A percentile compares a stretch with the other conserved stretches of the same genome.
Conservation (phyloP, 2,113 vertebrate species). For the Hemiprocne comata region DNA sequence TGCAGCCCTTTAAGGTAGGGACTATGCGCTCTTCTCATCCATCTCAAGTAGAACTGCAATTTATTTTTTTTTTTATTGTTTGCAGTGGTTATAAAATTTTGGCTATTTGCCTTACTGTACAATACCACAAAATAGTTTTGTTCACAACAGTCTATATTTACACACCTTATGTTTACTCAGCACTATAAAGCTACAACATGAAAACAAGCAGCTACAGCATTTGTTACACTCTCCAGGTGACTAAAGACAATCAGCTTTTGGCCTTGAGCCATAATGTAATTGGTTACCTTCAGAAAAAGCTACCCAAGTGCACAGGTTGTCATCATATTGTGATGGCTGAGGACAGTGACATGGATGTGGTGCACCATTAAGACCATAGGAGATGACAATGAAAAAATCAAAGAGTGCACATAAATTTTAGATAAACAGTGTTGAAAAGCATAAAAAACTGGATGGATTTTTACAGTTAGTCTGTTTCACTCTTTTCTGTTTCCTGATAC, state of each 20-base stretch:
- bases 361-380: not conserved
- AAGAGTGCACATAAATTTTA: not conserved
- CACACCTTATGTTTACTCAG: not conserved
- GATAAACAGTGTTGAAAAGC: not conserved
- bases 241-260: not conserved
- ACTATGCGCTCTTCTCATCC: not conserved
- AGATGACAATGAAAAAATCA: not conserved
- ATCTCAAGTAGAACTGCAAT: not conserved
- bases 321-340: not conserved
- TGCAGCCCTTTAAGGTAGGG: not conserved
- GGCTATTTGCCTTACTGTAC: not conserved
- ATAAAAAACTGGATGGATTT: not conserved
- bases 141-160: not conserved
- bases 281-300: not conserved
- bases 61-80: not conserved
- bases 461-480: not conserved
- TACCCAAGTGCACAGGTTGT: not conserved
- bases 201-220: not conserved
- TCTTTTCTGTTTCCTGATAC: not conserved
- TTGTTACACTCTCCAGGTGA: not conserved
- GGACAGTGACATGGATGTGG: not conserved
- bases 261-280: not conserved
- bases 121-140: not conserved
- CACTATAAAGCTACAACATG: not conserved
- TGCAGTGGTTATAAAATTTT: not conserved